These are phyloP conservation scores for Drosophila melanogaster DNA, from an alignment of 1,140 invertebrate species.

Conservation along the genomic window Release_6_plus_ISO1_MT NT_033777.3:14948001-14948500, in stretches of 20 bases:
- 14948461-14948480: too few species aligned
- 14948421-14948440: not conserved
- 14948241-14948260: not conserved
- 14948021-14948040: slow-evolving; percentile 53
- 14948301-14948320: slow-evolving; percentile 8
- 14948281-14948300: slow-evolving; percentile 40
- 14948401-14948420: not conserved
- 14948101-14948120: slow-evolving; percentile 66
- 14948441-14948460: not conserved
- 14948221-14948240: not conserved
- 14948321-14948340: slow-evolving; percentile 5
- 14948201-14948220: not conserved
- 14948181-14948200: slow-evolving; percentile 3
- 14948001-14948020: slow-evolving; percentile 64
- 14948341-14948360: slow-evolving; percentile 22
- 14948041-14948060: slow-evolving; percentile 75
- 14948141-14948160: slow-evolving; percentile 59
- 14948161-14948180: slow-evolving; percentile 32
- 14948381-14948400: not conserved
- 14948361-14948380: slow-evolving; percentile 8
- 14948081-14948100: slow-evolving; percentile 32
- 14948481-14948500: too few species aligned
- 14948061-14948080: slow-evolving; percentile 9
- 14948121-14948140: slow-evolving; percentile 55
- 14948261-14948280: slow-evolving; percentile 12